Conservation (phyloP, 1,140 invertebrate genomes). For the Galendromus occidentalis region DNA sequence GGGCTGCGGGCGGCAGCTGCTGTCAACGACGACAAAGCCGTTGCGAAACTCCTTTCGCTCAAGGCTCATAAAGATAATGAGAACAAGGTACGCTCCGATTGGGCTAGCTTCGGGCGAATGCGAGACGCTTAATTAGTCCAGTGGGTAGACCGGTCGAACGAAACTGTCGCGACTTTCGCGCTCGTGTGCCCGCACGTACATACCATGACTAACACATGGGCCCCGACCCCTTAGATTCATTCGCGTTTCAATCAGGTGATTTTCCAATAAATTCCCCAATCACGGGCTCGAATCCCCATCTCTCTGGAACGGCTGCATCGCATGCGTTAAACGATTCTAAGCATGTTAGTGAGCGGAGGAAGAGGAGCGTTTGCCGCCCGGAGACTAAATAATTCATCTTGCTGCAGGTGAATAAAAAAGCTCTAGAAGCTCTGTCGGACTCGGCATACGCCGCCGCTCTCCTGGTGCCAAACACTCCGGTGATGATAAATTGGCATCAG, state of each 20-base stretch:
- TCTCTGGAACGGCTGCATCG: no score
- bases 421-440: slow-evolving; percentile 39
- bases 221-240: background rate
- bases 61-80: slow-evolving; percentile 55
- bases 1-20: slow-evolving; percentile 46
- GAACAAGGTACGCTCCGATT: slow-evolving; percentile 32
- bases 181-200: background rate
- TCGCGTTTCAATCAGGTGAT: background rate
- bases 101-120: background rate
- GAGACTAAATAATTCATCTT: slow-evolving; percentile 21
- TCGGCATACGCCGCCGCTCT: slow-evolving; percentile 8
- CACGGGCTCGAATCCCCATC: no score
- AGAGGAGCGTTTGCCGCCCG: no score
- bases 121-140: background rate
- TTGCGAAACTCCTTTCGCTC: slow-evolving; percentile 50
- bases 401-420: slow-evolving; percentile 54
- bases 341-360: no score
- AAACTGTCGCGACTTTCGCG: background rate
- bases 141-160: no score
- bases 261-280: background rate
- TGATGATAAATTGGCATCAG: slow-evolving; percentile 81
- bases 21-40: slow-evolving; percentile 46
- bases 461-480: slow-evolving; percentile 35
- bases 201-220: background rate
- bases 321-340: no score